A percentile compares a stretch with the other conserved stretches of the same genome.
These are phyloP conservation scores for Cordilura impudica DNA, from an alignment of 2,888 invertebrate genomes.

Conservation along the genomic window DNA sequence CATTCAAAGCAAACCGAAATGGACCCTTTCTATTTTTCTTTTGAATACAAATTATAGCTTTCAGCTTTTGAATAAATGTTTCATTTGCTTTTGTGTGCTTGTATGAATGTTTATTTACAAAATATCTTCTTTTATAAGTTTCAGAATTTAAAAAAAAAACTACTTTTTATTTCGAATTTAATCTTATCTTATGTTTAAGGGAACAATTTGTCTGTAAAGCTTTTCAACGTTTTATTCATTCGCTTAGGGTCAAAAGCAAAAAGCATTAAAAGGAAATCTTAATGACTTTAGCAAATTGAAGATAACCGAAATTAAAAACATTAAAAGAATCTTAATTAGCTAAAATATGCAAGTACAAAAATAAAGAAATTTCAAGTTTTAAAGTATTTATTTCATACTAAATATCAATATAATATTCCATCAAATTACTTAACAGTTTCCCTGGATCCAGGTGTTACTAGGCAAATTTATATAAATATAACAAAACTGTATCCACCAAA, in stretches of 20 bases:
- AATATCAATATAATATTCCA: too few relatives aligned
- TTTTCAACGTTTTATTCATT: background rate
- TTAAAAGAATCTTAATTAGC: too few relatives aligned
- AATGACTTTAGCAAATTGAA: too few relatives aligned
- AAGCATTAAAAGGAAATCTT: background rate
- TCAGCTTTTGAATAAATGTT: conserved; percentile 8
- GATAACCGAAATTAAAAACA: too few relatives aligned
- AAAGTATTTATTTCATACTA: too few relatives aligned
- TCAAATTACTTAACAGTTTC: too few relatives aligned
- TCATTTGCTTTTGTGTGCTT: conserved; percentile 5
- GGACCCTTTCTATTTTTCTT: background rate
- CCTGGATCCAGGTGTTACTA: too few relatives aligned
- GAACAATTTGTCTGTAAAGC: background rate
- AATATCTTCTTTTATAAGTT: background rate
- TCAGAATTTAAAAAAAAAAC: too few relatives aligned
- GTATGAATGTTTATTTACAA: conserved; percentile 2
- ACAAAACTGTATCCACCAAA: too few relatives aligned
- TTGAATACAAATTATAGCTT: conserved; percentile 2
- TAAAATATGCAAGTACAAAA: too few relatives aligned
- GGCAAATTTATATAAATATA: too few relatives aligned
- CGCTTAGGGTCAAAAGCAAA: background rate
- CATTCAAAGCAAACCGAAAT: background rate
- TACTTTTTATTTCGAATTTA: background rate
- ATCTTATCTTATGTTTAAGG: background rate
- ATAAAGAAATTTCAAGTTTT: too few relatives aligned